Conservation (phyloP, 2,888 invertebrate genomes). For the Dyspetes luteomarginatus region DNA sequence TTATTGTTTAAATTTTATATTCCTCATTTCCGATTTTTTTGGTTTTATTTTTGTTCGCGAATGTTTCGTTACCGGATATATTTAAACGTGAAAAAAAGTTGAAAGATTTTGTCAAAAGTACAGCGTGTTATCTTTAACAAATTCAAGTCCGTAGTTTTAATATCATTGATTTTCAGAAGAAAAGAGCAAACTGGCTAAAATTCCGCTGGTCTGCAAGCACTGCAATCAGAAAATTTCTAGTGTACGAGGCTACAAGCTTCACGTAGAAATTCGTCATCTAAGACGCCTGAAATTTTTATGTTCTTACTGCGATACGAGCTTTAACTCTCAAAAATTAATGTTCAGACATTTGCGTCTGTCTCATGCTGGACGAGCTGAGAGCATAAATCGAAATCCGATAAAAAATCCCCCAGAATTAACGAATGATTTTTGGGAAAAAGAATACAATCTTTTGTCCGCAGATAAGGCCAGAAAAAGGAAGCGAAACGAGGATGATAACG, state of each 20-base stretch:
- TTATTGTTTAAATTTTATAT: neutral
- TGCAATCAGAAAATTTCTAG: conserved; percentile 75
- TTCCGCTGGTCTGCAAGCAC: conserved; percentile 76
- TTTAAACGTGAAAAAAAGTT: too few species aligned
- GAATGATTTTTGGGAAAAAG: conserved; percentile 79
- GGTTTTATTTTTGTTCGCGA: too few species aligned
- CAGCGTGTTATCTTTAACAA: too few species aligned
- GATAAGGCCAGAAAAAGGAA: conserved; percentile 72
- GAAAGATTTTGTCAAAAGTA: too few species aligned
- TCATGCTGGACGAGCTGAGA: conserved; percentile 73
- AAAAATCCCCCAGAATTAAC: conserved; percentile 72
- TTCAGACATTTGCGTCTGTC: conserved; percentile 76
- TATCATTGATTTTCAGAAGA: conserved; percentile 51
- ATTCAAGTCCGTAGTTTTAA: too few species aligned
- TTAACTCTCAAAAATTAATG: conserved; percentile 75
- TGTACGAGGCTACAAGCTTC: conserved; percentile 79
- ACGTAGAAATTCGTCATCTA: conserved; percentile 78
- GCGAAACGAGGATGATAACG: conserved; percentile 34
- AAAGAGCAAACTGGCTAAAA: conserved; percentile 44
- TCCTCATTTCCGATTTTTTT: neutral
- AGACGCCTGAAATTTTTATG: conserved; percentile 76
- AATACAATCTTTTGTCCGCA: conserved; percentile 74
- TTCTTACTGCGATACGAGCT: conserved; percentile 79
- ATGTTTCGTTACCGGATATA: too few species aligned
- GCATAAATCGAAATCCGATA: conserved; percentile 73